A percentile compares a stretch with the other conserved stretches of the same genome.
phyloP scores from a whole-genome alignment of 2,888 invertebrate species.

The Phasia obesa region DNA sequence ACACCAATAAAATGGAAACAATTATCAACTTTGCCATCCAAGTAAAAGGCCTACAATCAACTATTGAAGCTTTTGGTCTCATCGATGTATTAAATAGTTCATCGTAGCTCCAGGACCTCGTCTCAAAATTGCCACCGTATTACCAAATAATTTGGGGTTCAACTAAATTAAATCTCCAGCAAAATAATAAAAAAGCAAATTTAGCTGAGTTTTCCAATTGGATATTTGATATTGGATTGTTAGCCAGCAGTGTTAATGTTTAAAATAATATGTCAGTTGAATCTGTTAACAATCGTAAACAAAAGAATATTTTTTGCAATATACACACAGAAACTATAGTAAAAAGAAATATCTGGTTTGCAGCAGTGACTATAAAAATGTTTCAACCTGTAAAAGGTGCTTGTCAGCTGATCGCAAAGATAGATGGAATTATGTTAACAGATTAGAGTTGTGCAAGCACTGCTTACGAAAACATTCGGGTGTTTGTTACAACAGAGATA shows the following conservation, averaged over 20 bases:
- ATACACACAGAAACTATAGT: slow-evolving; percentile 27
- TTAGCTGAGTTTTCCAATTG: slow-evolving; percentile 53
- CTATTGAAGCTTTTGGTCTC: too few species aligned
- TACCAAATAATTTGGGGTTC: slow-evolving; percentile 60
- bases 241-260: slow-evolving; percentile 44
- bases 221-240: slow-evolving; percentile 53
- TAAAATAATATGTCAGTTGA: slow-evolving; percentile 17
- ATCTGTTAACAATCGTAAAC: slow-evolving; percentile 12
- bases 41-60: too few species aligned
- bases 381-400: slow-evolving; percentile 44
- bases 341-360: slow-evolving; percentile 50
- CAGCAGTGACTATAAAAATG: slow-evolving; percentile 37
- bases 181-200: slow-evolving; percentile 52
- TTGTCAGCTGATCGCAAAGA: slow-evolving; percentile 52
- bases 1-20: too few species aligned
- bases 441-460: slow-evolving; percentile 39
- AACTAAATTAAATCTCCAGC: slow-evolving; percentile 44
- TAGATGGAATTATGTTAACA: slow-evolving; percentile 56
- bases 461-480: slow-evolving; percentile 53
- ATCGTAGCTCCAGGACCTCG: slow-evolving; percentile 59
- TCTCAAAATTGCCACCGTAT: slow-evolving; percentile 60
- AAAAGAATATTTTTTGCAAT: slow-evolving; percentile 25
- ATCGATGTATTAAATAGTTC: slow-evolving; percentile 66
- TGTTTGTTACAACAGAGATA: slow-evolving; percentile 28
- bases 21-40: too few species aligned